Conservation (phyloP, 2,888 invertebrate genomes). For the Cantharis nigra region DNA sequence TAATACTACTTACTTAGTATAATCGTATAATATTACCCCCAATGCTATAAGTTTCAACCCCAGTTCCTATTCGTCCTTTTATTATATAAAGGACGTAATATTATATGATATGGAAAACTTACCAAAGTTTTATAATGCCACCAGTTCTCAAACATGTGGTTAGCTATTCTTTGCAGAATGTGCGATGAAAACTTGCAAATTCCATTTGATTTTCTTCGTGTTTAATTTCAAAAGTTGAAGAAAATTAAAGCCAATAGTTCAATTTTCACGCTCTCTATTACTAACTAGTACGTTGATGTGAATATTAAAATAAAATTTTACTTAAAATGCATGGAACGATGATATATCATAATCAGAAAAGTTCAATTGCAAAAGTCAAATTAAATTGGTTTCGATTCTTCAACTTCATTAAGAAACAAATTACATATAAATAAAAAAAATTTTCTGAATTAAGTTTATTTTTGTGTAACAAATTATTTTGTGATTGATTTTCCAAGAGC, state of each 20-base stretch:
- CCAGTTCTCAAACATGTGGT: background rate
- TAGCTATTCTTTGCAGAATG: background rate
- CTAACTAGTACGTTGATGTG: background rate
- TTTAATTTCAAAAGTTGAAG: background rate
- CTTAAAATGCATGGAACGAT: background rate
- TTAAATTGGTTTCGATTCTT: background rate
- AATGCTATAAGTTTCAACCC: background rate
- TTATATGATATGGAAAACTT: background rate
- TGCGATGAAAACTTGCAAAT: background rate
- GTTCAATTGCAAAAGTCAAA: background rate
- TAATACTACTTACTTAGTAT: too few relatives aligned
- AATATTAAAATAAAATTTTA: background rate
- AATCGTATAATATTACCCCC: too few relatives aligned
- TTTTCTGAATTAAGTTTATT: background rate
- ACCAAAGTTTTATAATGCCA: background rate
- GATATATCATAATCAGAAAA: background rate
- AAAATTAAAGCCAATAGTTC: background rate
- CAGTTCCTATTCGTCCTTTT: background rate
- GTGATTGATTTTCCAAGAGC: background rate
- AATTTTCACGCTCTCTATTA: background rate
- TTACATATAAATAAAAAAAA: background rate
- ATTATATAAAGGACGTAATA: background rate
- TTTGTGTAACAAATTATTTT: background rate
- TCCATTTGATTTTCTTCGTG: background rate
- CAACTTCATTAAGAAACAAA: background rate